Percentiles rank a stretch among this genome's conserved stretches.
Conservation (phyloP, 2,888 invertebrate species). For the Nycteola revayana region DNA sequence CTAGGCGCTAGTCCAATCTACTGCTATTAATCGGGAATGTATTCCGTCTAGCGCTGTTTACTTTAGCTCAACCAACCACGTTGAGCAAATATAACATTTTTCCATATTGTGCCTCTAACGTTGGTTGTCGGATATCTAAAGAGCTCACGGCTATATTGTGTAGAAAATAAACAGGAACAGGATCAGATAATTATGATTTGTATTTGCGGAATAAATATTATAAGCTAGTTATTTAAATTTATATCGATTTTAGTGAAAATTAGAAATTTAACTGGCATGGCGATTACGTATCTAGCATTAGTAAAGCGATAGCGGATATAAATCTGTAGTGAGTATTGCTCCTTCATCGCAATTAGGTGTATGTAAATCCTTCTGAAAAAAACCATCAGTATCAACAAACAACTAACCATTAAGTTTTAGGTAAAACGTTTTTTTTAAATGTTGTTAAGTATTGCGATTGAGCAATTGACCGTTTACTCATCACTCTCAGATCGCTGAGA, state of each 20-base stretch:
- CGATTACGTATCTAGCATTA: no score
- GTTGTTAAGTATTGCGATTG: no score
- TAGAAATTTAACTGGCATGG: neutral
- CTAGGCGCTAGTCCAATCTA: constrained; percentile 49
- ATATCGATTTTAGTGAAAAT: neutral
- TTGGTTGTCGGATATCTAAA: constrained; percentile 32
- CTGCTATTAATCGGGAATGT: constrained; percentile 64
- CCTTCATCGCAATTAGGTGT: no score
- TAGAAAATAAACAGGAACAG: constrained; percentile 16
- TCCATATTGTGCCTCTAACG: constrained; percentile 29
- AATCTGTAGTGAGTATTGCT: no score
- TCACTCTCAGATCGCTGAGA: no score
- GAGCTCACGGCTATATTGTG: constrained; percentile 29
- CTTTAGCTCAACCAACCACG: constrained; percentile 34
- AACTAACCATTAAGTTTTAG: no score
- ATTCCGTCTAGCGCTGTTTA: constrained; percentile 45
- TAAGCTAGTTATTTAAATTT: neutral
- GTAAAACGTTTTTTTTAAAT: no score
- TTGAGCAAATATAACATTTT: constrained; percentile 33
- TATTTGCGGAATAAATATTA: neutral
- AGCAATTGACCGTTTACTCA: no score
- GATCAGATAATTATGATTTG: neutral
- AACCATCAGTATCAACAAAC: no score
- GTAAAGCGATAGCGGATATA: no score
- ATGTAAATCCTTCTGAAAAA: no score